Base-by-base conservation (phyloP, 2,797 vertebrate species). In the Oryzias dopingdopingensis region DNA sequence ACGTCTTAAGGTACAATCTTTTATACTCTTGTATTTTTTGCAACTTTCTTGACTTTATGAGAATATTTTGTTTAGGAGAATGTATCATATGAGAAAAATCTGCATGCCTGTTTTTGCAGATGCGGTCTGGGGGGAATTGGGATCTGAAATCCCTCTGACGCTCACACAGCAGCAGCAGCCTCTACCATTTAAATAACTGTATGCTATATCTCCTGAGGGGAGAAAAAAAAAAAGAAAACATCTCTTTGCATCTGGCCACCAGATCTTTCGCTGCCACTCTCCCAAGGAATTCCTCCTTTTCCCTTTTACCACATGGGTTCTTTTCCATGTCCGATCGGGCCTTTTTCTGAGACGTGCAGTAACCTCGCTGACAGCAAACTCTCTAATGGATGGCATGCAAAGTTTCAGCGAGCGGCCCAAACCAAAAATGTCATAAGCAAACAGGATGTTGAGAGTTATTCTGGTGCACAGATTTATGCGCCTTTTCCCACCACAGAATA, bases 191-290 rank as follows among this genome's bases (percentile, higher is more conserved):
- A 71, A 49, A 74, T 77, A 81, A 84, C 72, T 76, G 75, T 78
- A 83, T 52, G 63, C 80, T 82, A 79, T 76, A 83, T 77, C 81
- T 88, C 85, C 81, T 74, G 67, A 23, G 82, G 84, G 83, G 81
- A 74, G 74, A 70, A 79, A 74, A 67, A 48, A 17, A 49, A 47
- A 56, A 49, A 8, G 23, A 51, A 40, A 12, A 49, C 49, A 29
- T 12, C 45, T 52, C 53, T 58, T 73, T 80, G 88, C 91, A 92
- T 92, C 89, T 92, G 91, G 92, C 75, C 66, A 83, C 89, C 91
- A 92, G 92, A 91, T 87, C 83, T 81, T 76, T 85, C 46, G 52
- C 65, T 73, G 82, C 76, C 81, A 79, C 68, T 79, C 81, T 81
- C 77, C 74, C 71, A 80, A 87, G 68, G 68, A 86, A 89, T 82